These are phyloP conservation scores for Poliocrania exsul DNA, from an alignment of 2,797 vertebrate genomes.

Conservation along the genomic window DNA sequence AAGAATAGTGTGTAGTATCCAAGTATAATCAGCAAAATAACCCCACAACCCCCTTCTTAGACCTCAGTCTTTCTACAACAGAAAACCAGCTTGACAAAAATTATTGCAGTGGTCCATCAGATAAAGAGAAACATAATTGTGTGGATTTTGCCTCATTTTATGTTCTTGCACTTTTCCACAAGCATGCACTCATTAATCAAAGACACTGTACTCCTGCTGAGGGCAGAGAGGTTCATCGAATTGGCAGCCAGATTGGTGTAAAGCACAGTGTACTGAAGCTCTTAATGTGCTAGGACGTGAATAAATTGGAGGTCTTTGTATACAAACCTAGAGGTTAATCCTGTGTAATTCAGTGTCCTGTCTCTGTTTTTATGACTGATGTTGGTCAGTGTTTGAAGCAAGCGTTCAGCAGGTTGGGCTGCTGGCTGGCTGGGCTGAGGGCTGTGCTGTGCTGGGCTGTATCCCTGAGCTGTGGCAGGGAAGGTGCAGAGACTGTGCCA, in stretches of 20 bases:
- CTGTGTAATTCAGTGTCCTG: constrained; percentile 93
- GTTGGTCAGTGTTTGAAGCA: constrained; percentile 89
- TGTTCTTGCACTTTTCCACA: constrained; percentile 82
- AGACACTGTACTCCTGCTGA: constrained; percentile 86
- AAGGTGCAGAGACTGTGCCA: no score
- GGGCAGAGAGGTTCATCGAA: constrained; percentile 92
- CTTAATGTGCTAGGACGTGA: constrained; percentile 87
- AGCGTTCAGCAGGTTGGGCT: constrained; percentile 85
- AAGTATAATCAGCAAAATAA: background rate
- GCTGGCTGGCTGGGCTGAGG: constrained; percentile 72
- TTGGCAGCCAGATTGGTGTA: constrained; percentile 89
- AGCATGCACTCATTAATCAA: constrained; percentile 91
- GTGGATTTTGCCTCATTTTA: constrained; percentile 78
- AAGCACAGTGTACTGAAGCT: constrained; percentile 84
- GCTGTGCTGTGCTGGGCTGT: no score
- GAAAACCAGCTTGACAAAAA: constrained; percentile 48
- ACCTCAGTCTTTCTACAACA: constrained; percentile 3
- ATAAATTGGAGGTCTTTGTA: constrained; percentile 93
- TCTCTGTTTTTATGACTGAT: constrained; percentile 95
- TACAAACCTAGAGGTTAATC: constrained; percentile 96
- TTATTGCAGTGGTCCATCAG: constrained; percentile 40
- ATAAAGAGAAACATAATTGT: constrained; percentile 74
- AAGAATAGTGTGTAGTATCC: background rate
- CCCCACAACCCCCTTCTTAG: background rate
- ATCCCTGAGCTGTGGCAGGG: no score